phyloP scores from a whole-genome alignment of 2,113 vertebrate genomes.

The Sphaerodactylus townsendi region DNA sequence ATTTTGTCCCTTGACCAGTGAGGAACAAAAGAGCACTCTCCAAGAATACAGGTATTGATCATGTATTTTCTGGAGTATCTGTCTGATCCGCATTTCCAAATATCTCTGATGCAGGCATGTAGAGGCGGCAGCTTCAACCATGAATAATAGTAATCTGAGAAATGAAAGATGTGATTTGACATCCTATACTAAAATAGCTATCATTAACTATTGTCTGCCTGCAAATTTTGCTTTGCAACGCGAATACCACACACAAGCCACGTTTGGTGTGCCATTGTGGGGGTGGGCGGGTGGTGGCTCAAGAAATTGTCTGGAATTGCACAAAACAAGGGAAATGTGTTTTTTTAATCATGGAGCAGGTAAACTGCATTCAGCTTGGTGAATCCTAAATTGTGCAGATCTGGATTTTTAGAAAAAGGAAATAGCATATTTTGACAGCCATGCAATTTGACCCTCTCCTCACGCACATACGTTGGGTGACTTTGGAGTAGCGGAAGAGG shows the following conservation, averaged over 20 bases:
- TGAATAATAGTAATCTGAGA: not conserved
- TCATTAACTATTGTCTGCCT: not conserved
- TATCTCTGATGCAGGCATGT: too few species aligned
- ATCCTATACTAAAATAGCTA: not conserved
- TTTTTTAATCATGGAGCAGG: too few species aligned
- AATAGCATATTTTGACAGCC: not conserved
- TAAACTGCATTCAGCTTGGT: not conserved
- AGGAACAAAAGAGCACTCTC: too few species aligned
- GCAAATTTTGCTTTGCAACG: not conserved
- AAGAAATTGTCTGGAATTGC: not conserved
- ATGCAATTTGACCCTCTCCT: not conserved
- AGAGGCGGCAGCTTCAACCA: not conserved
- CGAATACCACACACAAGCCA: too few species aligned
- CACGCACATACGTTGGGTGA: not conserved
- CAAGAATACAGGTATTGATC: too few species aligned
- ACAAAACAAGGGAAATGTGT: too few species aligned
- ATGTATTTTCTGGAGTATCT: too few species aligned
- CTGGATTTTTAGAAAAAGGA: not conserved
- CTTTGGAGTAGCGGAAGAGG: not conserved
- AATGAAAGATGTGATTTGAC: not conserved
- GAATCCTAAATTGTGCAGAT: not conserved
- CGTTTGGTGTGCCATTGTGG: too few species aligned
- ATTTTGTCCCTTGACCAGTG: too few species aligned
- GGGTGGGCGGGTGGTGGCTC: too few species aligned
- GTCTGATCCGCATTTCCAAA: too few species aligned